These are phyloP conservation scores for Cylloceria caligata DNA, from an alignment of 2,888 invertebrate genomes.

Conservation along the genomic window DNA sequence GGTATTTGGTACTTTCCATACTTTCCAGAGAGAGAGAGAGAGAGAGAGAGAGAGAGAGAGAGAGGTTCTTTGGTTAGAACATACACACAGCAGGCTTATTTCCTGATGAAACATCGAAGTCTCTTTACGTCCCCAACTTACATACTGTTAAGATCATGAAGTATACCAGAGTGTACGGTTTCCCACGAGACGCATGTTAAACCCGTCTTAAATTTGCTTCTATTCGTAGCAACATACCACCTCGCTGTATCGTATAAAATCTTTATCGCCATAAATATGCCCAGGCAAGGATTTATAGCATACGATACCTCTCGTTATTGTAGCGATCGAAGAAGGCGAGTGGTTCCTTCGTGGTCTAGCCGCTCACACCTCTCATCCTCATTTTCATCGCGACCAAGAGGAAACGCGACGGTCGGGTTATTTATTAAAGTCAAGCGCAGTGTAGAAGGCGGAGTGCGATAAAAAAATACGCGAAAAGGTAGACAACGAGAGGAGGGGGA, in stretches of 20 bases:
- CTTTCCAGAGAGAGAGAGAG: no score
- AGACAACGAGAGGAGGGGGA: conserved; percentile 14
- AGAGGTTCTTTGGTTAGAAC: neutral
- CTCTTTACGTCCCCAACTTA: conserved; percentile 3
- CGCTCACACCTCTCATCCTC: conserved; percentile 13
- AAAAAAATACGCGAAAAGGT: conserved; percentile 33
- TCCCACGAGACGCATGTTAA: conserved; percentile 22
- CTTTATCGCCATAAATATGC: conserved; percentile 64
- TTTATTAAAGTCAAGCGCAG: conserved; percentile 68
- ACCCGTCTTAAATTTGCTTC: conserved; percentile 27
- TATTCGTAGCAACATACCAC: neutral
- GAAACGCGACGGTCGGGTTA: conserved; percentile 60
- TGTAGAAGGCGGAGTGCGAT: conserved; percentile 43
- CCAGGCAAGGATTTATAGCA: conserved; percentile 60
- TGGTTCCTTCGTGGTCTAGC: conserved; percentile 49
- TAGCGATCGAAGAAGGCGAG: conserved; percentile 56
- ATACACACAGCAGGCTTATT: neutral
- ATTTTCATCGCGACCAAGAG: conserved; percentile 48
- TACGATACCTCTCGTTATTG: conserved; percentile 63
- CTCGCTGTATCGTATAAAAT: conserved; percentile 42
- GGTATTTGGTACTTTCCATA: no score
- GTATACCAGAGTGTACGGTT: conserved; percentile 1
- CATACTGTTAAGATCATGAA: neutral
- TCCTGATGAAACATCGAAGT: conserved; percentile 16
- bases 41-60: no score